Base-by-base conservation (phyloP, 2,888 invertebrate species). In the Eilema sororculum region DNA sequence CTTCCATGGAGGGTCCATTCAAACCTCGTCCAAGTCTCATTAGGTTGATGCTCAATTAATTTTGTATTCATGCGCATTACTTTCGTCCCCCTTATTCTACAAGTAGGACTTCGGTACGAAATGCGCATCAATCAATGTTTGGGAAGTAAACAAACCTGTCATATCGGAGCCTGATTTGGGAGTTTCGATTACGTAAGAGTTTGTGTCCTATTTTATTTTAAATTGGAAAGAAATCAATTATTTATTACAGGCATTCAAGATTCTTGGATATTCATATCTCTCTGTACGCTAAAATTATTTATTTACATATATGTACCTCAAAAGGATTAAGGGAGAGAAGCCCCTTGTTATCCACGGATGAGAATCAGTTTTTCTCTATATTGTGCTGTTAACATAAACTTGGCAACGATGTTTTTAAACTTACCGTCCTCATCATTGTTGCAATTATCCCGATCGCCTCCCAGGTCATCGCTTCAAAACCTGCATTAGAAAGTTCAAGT, bases 31-130 rank as follows among this genome's bases (percentile, higher is more conserved):
- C 73, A 72, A 62, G 46, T 60, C 72, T 71, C 69, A 72, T 73
- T 70, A 73, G 67, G 74, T 79, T 73, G 68, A 79, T 77, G 78
- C 72, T 72, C 75, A 80, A 82, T 80, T 82, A 82, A 82, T 77
- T 79, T 79, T 72, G 76, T 73, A 58, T 77, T 72, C 56, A 64
- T 71, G 79, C 68, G 67, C 57, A 79, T 76, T 66, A 30, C 69
- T 62, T 58, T 67, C 72, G n/a, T 69, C 65, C 59, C 62, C 57
- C 63, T 61, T 59, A 65, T 24, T 60, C 62, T 66, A 46, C 33
- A 28, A 56, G 62, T 33, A 70, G 52, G 56, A 59, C 52, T 81
- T 74, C 68, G 64, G 60, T 77, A 70, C 68, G 24, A 77, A 76
- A 76, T 76, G 67, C 67, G 56, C 74, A 79, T 79, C 74, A 71